A percentile compares a stretch with the other conserved stretches of the same genome.
phyloP scores from a whole-genome alignment of 23 tunicate genomes.

The Corella eumyota region DNA sequence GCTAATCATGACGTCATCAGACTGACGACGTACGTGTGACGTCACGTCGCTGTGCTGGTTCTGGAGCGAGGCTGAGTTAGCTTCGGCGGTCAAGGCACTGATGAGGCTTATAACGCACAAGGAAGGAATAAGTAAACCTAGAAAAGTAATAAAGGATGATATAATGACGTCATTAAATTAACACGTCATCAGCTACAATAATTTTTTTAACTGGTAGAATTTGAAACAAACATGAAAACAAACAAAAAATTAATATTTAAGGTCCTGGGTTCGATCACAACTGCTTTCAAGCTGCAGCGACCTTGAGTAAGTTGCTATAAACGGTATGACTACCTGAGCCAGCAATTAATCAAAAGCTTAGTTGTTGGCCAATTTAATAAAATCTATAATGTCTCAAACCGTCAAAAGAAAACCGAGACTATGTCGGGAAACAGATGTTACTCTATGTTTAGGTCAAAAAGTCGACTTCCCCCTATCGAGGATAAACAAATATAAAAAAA shows the following conservation, averaged over 20 bases:
- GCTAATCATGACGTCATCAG: conserved; percentile 4
- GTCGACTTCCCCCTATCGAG: no score
- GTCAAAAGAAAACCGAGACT: no score
- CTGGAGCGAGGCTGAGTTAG: not conserved
- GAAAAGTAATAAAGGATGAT: not conserved
- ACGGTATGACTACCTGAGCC: not conserved
- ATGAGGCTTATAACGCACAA: conserved; percentile 15
- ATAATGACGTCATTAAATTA: no score
- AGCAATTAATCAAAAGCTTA: not conserved
- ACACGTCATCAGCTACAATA: no score
- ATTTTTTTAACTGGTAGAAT: no score
- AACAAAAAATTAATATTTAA: no score
- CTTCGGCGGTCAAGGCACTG: conserved; percentile 5
- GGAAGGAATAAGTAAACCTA: conserved; percentile 65
- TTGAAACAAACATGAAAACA: no score
- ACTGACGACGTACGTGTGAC: not conserved
- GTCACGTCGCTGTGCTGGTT: not conserved
- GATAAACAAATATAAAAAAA: not conserved
- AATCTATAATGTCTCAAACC: no score
- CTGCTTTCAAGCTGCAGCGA: no score
- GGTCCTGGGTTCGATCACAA: no score
- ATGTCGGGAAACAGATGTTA: not conserved
- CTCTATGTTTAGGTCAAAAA: no score
- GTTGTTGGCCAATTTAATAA: not conserved
- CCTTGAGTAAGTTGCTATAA: no score